These are phyloP conservation scores for Ceratitis capitata DNA, from an alignment of 1,140 invertebrate genomes.

Conservation along the genomic window DNA sequence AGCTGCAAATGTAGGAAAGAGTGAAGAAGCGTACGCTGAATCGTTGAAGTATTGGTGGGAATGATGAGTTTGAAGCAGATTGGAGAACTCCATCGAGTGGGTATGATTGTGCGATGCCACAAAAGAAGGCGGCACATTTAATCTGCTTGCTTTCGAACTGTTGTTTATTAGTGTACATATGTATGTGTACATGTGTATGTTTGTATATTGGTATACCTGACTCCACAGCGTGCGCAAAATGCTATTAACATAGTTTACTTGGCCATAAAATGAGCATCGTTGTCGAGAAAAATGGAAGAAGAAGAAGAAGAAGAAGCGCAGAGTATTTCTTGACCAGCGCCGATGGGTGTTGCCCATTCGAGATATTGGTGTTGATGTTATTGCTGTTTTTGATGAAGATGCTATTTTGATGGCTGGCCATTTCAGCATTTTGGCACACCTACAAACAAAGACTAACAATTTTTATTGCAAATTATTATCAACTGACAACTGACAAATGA, in stretches of 20 bases:
- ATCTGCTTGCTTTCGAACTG: neutral
- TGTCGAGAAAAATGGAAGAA: neutral
- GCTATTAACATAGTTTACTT: conserved; percentile 24
- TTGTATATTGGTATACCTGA: neutral
- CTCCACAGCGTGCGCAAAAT: neutral
- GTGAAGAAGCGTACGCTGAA: no score
- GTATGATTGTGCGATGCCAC: neutral
- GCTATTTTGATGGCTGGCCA: neutral
- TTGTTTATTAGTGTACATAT: neutral
- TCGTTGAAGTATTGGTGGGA: no score
- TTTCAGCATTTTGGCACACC: neutral
- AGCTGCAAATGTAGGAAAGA: no score
- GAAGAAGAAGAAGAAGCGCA: neutral
- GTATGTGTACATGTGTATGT: neutral
- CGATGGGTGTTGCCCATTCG: neutral
- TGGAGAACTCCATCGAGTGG: no score
- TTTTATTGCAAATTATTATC: conserved; percentile 26
- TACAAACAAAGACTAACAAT: neutral
- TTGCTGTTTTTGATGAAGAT: conserved; percentile 13
- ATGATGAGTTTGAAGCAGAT: no score
- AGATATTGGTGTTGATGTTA: neutral
- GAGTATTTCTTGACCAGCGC: no score
- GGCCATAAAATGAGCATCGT: neutral
- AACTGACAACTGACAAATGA: no score
- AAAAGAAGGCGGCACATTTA: neutral